Base-by-base conservation (phyloP, 2,113 vertebrate species). In the Felis chaus region DNA sequence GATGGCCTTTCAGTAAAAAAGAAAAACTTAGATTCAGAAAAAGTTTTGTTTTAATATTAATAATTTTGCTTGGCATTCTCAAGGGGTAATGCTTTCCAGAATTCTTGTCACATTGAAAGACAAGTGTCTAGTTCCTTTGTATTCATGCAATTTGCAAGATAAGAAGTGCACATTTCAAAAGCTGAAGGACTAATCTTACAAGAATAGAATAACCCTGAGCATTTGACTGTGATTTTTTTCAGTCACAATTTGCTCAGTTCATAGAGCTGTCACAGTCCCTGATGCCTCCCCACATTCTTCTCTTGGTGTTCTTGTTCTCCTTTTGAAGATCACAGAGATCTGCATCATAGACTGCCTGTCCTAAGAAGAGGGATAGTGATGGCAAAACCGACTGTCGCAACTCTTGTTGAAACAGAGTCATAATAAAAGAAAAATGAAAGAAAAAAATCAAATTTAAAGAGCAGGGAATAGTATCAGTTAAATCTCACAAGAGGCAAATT, bases 141-240 rank as follows among this genome's bases (percentile, higher is more conserved):
- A 68, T 15, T 78, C 19, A 29, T 36, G 57, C 12, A 81, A 53
- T 96, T 96, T 85, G 25, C 53, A 97, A 50, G 39, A 74, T 80
- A 89, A 91, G 16, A 95, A 93, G 78, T 50, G 39, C 13, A 57
- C 29, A 73, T 93, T 95, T 96, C 81, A 96, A 95, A 96, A 94
- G 27, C n/a, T 0, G 0, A 88, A 88, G 21, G 55, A 31, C 50
- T 33, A 57, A 25, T 91, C 57, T 80, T 91, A 82, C 12, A 69
- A 93, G 41, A 93, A 68, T 36, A 91, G 50, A 93, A 68, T 36
- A 93, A 95, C 23, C 29, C 25, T 78, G 25, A 78, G 11, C 31
- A 66, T 82, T 76, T 80, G 78, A 71, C 81, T 91, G 29, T 82
- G 50, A 50, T 71, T 92, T 83, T 96, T 41, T 91, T 69, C 41